Conservation (phyloP, 2,888 invertebrate genomes). For the Dryobotodes eremita region DNA sequence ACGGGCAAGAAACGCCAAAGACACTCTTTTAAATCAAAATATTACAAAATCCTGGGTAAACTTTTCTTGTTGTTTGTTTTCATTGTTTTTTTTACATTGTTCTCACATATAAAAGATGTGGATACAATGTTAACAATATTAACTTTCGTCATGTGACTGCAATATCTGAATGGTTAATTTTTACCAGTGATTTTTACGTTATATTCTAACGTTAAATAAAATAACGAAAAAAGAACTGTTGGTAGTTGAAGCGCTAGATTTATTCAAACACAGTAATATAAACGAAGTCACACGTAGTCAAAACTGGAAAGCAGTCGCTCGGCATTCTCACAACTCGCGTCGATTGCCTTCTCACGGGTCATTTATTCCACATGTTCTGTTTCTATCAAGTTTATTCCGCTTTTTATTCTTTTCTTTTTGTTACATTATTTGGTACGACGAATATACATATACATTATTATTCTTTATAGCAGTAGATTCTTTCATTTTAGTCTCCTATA, state of each 20-base stretch:
- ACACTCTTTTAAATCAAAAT: too few species aligned
- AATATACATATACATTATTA: too few species aligned
- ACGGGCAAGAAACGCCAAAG: too few species aligned
- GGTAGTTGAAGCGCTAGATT: neutral
- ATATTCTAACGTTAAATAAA: neutral
- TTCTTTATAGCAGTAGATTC: neutral
- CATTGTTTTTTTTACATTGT: too few species aligned
- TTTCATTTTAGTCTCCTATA: neutral
- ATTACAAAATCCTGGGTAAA: too few species aligned
- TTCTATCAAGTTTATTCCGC: constrained; percentile 9
- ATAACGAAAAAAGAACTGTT: too few species aligned
- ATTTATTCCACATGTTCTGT: constrained; percentile 27
- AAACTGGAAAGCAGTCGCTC: constrained; percentile 22
- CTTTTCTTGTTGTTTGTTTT: too few species aligned
- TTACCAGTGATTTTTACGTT: neutral
- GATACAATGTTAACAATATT: too few species aligned
- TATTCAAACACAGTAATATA: constrained; percentile 9
- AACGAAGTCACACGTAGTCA: constrained; percentile 22
- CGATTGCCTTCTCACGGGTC: constrained; percentile 19
- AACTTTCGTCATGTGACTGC: too few species aligned
- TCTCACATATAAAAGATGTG: too few species aligned
- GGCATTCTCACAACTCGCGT: neutral
- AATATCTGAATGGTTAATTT: neutral
- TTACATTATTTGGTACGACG: neutral
- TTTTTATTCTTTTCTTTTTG: neutral